phyloP scores from a whole-genome alignment of 2,113 vertebrate species.

The Sakesphorus luctuosus region DNA sequence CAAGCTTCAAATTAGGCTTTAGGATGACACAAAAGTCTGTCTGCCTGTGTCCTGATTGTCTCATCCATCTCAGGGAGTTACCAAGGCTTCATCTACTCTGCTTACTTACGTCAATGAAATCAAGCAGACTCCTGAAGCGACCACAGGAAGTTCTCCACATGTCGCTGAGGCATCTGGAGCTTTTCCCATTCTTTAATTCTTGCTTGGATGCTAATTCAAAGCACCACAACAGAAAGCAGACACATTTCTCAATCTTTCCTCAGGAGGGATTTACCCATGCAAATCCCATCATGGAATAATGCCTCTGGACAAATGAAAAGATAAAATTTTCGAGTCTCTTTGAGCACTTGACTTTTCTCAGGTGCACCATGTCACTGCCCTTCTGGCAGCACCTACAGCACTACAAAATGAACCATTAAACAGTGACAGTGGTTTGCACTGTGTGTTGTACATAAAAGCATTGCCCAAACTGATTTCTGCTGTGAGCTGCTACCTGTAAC shows the following conservation, averaged over 20 bases:
- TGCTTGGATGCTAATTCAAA: conserved; percentile 39
- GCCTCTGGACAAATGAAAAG: neutral
- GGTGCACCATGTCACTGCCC: neutral
- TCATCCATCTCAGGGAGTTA: conserved; percentile 29
- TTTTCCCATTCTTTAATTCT: conserved; percentile 35
- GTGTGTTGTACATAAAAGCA: neutral
- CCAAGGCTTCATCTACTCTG: neutral
- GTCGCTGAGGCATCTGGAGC: conserved; percentile 50
- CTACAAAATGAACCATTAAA: neutral
- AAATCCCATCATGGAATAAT: conserved; percentile 19
- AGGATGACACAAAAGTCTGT: conserved; percentile 45
- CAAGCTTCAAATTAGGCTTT: conserved; percentile 51
- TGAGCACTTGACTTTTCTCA: neutral
- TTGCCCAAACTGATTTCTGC: neutral
- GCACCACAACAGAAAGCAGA: conserved; percentile 48
- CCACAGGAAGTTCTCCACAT: conserved; percentile 47
- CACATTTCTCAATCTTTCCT: conserved; percentile 44
- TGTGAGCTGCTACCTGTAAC: neutral
- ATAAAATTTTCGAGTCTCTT: neutral
- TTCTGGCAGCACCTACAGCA: neutral
- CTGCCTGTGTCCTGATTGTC: conserved; percentile 16
- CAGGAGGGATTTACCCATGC: neutral
- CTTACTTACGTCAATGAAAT: conserved; percentile 33
- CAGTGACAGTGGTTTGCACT: neutral
- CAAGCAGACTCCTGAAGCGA: conserved; percentile 19